Evolutionary conservation across 2,113 vertebrate genomes (phyloP).

Genomic region (Synodontis membranacea): DNA sequence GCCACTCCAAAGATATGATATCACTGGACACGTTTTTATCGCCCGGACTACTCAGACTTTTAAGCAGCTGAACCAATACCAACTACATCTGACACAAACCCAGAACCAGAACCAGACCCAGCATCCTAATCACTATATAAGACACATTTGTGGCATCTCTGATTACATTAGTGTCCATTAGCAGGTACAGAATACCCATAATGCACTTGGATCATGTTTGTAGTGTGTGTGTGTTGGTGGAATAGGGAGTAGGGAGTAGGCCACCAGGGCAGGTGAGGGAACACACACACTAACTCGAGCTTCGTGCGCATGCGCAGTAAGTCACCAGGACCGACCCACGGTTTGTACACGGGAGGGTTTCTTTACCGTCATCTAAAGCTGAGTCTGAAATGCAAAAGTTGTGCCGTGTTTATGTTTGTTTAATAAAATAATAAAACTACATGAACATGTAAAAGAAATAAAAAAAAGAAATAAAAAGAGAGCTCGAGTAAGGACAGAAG

Average conservation of each 20-base stretch:
- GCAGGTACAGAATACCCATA: constrained; percentile 5
- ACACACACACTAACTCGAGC: background rate
- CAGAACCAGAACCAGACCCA: background rate
- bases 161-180: background rate
- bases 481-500: background rate
- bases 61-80: no score
- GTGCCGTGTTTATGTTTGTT: background rate
- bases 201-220: constrained; percentile 3
- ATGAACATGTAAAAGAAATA: background rate
- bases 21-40: background rate
- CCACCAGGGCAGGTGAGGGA: constrained; percentile 4
- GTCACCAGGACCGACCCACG: constrained; percentile 58
- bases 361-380: background rate
- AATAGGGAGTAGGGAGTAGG: background rate
- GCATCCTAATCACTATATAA: background rate
- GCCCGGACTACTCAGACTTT: background rate
- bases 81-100: background rate
- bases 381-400: constrained; percentile 2
- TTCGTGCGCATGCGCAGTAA: constrained; percentile 66
- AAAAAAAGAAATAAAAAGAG: background rate
- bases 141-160: no score
- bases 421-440: no score
- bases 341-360: background rate
- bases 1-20: background rate
- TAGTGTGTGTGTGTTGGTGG: no score